phyloP scores from a whole-genome alignment of 1,140 invertebrate genomes.

The Homalodisca vitripennis region DNA sequence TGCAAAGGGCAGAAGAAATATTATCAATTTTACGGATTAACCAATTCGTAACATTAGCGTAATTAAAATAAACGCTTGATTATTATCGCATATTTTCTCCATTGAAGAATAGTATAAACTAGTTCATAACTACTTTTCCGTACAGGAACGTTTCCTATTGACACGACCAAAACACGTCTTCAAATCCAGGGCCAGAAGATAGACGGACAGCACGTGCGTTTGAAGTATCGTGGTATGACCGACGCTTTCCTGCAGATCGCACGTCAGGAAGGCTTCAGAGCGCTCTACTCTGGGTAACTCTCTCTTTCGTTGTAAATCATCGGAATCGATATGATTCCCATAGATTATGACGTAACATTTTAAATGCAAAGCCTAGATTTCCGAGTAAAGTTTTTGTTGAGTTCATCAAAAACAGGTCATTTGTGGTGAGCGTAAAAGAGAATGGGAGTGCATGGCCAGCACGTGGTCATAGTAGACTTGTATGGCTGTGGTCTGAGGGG shows the following conservation, averaged over 20 bases:
- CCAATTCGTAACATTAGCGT: too few species aligned
- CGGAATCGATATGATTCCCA: neutral
- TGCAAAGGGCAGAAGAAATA: too few species aligned
- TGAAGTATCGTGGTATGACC: constrained; percentile 88
- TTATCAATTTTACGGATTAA: too few species aligned
- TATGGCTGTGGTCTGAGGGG: too few species aligned
- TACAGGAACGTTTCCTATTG: constrained; percentile 97
- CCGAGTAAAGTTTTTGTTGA: too few species aligned
- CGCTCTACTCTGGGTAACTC: constrained; percentile 81
- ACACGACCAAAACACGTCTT: constrained; percentile 93
- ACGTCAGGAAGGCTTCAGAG: constrained; percentile 75
- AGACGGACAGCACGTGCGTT: constrained; percentile 70
- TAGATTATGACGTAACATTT: neutral
- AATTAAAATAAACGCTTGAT: too few species aligned
- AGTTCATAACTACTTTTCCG: too few species aligned
- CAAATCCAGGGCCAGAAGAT: constrained; percentile 92
- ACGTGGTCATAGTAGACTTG: too few species aligned
- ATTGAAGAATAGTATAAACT: too few species aligned
- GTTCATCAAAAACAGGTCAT: neutral
- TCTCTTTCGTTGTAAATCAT: neutral
- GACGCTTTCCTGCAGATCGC: constrained; percentile 84
- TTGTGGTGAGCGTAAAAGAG: neutral
- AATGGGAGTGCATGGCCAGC: too few species aligned
- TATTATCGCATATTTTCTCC: too few species aligned
- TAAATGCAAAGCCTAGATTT: neutral